Evolutionary conservation across 1,140 invertebrate species (phyloP).

Genomic region (Ditylenchus dipsaci): DNA sequence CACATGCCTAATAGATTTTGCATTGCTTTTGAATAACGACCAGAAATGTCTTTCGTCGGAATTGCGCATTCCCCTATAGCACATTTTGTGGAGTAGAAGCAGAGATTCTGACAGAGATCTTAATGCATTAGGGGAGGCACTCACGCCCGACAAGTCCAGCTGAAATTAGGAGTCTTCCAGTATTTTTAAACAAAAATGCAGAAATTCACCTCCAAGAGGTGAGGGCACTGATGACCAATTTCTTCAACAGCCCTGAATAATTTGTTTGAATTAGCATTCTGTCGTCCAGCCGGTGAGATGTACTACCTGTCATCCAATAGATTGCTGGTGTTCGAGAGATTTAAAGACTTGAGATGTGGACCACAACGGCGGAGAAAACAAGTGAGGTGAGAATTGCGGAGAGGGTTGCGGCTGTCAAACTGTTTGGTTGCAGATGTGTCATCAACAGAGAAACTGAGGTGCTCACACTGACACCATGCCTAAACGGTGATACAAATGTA

Average conservation of each 20-base stretch:
- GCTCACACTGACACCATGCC: conserved; percentile 41
- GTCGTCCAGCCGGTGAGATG: too few species aligned
- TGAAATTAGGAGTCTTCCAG: conserved; percentile 29
- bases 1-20: conserved; percentile 32
- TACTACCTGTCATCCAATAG: conserved; percentile 53
- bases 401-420: conserved; percentile 43
- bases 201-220: conserved; percentile 33
- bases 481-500: too few species aligned
- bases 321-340: conserved; percentile 46
- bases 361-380: conserved; percentile 48
- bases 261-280: too few species aligned
- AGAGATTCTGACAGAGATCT: conserved; percentile 36
- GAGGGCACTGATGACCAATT: conserved; percentile 47
- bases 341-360: conserved; percentile 36
- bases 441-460: conserved; percentile 31
- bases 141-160: conserved; percentile 47
- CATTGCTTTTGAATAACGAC: conserved; percentile 49
- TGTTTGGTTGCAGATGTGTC: conserved; percentile 1
- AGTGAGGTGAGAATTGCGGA: conserved; percentile 44
- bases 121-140: conserved; percentile 33
- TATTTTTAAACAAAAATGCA: background rate
- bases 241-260: conserved; percentile 44
- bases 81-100: conserved; percentile 21
- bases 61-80: conserved; percentile 51
- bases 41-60: conserved; percentile 50